Percentiles rank a stretch among this genome's conserved stretches.
Conservation (phyloP, 2,797 vertebrate genomes). For the Melopsittacus undulatus region DNA sequence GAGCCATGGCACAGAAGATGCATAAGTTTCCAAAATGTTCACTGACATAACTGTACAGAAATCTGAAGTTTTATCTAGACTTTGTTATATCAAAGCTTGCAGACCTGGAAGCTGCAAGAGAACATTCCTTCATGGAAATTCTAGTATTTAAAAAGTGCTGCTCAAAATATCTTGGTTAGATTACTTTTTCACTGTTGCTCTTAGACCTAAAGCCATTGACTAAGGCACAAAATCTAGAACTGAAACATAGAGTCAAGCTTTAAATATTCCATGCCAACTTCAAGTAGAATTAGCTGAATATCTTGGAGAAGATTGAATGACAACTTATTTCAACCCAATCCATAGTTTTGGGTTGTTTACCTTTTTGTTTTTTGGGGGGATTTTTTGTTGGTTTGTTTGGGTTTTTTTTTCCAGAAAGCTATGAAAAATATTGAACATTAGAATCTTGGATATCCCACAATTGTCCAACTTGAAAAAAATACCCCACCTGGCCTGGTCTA, state of each 20-base stretch:
- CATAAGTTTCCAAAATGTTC: background rate
- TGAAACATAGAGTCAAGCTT: background rate
- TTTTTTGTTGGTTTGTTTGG: background rate
- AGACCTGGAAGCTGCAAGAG: background rate
- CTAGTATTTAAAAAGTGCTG: background rate
- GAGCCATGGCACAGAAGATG: background rate
- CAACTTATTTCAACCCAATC: background rate
- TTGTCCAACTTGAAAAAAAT: background rate
- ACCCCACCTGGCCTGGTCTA: background rate
- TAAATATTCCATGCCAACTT: background rate
- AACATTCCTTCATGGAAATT: background rate
- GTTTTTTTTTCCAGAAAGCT: background rate
- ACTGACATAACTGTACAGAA: background rate
- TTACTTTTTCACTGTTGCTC: fast-evolving
- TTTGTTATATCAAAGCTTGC: background rate
- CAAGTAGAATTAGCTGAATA: background rate
- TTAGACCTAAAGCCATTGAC: background rate
- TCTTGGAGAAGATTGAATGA: background rate
- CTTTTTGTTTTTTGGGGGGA: no score
- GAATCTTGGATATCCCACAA: background rate
- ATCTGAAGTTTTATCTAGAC: background rate
- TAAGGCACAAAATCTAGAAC: background rate
- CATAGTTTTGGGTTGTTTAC: background rate
- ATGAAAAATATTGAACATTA: background rate
- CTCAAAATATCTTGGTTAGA: background rate